phyloP scores from a whole-genome alignment of 2,113 vertebrate genomes.

The Hippolais icterina region DNA sequence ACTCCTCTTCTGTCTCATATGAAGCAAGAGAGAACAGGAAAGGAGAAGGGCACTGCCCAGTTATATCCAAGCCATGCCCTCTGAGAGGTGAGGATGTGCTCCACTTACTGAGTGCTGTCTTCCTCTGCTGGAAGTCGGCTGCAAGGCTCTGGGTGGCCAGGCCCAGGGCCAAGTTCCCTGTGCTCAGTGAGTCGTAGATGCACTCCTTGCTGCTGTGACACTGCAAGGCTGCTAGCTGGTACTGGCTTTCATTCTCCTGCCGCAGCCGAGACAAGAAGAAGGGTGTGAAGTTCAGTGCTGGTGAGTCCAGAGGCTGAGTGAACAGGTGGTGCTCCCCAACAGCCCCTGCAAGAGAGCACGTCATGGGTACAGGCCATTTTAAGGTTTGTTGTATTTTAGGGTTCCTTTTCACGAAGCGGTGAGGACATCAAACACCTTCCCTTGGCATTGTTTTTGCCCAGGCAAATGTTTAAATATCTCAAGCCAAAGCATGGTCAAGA shows the following conservation, averaged over 20 bases:
- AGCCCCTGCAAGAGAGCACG: constrained; percentile 35
- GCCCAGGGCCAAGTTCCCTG: constrained; percentile 14
- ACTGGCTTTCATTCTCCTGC: constrained; percentile 38
- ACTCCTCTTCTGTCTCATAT: neutral
- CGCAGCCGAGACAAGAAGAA: constrained; percentile 48
- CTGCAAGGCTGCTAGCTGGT: neutral
- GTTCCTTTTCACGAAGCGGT: rapidly evolving
- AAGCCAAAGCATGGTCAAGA: neutral
- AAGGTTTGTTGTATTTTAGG: neutral
- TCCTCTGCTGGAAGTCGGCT: neutral
- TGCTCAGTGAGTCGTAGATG: constrained; percentile 25
- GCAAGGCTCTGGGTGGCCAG: constrained; percentile 18
- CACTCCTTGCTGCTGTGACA: constrained; percentile 16
- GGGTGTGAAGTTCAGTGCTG: constrained; percentile 17
- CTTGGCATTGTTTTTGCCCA: neutral
- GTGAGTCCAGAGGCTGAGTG: neutral
- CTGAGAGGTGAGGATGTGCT: neutral
- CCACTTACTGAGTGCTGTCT: constrained; percentile 39
- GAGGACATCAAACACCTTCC: neutral
- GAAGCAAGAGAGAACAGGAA: neutral
- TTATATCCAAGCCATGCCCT: neutral
- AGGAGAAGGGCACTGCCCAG: neutral
- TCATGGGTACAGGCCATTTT: neutral
- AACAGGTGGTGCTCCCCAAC: constrained; percentile 13
- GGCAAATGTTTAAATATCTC: neutral